Evolutionary conservation across 64 coral and sea anemone species (phyloP).

Genomic region (Montipora foliosa): DNA sequence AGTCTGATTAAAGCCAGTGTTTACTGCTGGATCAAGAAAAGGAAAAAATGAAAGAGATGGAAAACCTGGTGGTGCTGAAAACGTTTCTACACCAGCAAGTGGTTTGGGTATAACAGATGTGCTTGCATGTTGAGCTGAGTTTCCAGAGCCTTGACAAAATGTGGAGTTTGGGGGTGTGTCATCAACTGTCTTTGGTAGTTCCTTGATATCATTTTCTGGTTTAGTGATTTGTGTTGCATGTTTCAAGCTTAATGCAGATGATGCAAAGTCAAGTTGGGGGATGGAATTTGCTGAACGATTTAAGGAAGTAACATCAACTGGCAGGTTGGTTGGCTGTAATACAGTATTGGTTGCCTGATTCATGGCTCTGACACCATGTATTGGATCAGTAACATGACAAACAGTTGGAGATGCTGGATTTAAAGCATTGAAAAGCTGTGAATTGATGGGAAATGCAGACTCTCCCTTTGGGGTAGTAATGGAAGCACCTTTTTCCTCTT

Average conservation of each 20-base stretch:
- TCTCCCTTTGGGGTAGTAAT: not conserved
- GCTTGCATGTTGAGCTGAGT: not conserved
- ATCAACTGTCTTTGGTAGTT: not conserved
- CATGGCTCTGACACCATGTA: not conserved
- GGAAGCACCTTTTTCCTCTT: not conserved
- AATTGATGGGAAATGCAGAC: not conserved
- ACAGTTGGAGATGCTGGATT: not conserved
- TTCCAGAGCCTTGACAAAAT: not conserved
- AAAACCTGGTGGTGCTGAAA: not conserved
- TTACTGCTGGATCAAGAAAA: not conserved
- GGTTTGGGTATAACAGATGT: not conserved
- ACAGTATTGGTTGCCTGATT: not conserved
- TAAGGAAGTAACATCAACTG: not conserved
- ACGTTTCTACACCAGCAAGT: not conserved
- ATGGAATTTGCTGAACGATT: not conserved
- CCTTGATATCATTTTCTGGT: not conserved
- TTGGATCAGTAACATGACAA: not conserved
- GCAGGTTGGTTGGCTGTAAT: not conserved
- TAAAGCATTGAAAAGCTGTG: not conserved
- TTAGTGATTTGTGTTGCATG: not conserved
- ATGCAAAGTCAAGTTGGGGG: not conserved
- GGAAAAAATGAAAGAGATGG: conserved; percentile 5
- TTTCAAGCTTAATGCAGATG: not conserved
- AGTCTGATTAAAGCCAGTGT: not conserved
- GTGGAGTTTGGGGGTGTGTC: not conserved